These are phyloP conservation scores for Telenomus remus DNA, from an alignment of 1,140 invertebrate species.

Conservation along the genomic window DNA sequence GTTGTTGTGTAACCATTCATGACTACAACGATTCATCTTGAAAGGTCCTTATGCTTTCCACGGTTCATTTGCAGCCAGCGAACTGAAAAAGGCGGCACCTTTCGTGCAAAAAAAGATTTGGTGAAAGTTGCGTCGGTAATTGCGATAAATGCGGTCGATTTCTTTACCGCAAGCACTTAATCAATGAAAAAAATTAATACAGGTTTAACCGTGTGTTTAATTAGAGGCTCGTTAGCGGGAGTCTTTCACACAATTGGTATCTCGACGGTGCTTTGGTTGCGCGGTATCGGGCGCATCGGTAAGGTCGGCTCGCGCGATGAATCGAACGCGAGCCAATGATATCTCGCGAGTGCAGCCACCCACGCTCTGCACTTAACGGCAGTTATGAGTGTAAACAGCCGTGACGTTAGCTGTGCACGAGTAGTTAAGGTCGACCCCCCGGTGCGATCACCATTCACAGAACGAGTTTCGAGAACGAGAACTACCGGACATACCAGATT, in stretches of 20 bases:
- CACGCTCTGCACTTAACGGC: conserved; percentile 66
- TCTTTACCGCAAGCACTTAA: conserved; percentile 22
- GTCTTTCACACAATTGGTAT: conserved; percentile 16
- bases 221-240: conserved; percentile 38
- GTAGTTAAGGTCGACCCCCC: conserved; percentile 67
- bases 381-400: conserved; percentile 69
- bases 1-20: conserved; percentile 13
- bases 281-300: too few species aligned
- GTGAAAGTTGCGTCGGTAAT: conserved; percentile 29
- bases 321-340: conserved; percentile 17
- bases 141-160: conserved; percentile 38
- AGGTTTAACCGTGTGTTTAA: conserved; percentile 17
- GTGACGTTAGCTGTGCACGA: conserved; percentile 62
- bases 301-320: neutral
- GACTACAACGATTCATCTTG: conserved; percentile 14
- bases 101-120: conserved; percentile 38
- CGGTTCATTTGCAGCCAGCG: conserved; percentile 13
- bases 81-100: conserved; percentile 14
- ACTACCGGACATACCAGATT: conserved; percentile 64
- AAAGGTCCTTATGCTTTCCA: conserved; percentile 24
- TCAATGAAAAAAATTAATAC: conserved; percentile 28
- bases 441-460: conserved; percentile 61
- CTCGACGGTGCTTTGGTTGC: neutral
- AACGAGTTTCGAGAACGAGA: conserved; percentile 67
- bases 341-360: conserved; percentile 58